phyloP scores from a whole-genome alignment of 2,797 vertebrate species.

The Hypotaenidia okinawae region DNA sequence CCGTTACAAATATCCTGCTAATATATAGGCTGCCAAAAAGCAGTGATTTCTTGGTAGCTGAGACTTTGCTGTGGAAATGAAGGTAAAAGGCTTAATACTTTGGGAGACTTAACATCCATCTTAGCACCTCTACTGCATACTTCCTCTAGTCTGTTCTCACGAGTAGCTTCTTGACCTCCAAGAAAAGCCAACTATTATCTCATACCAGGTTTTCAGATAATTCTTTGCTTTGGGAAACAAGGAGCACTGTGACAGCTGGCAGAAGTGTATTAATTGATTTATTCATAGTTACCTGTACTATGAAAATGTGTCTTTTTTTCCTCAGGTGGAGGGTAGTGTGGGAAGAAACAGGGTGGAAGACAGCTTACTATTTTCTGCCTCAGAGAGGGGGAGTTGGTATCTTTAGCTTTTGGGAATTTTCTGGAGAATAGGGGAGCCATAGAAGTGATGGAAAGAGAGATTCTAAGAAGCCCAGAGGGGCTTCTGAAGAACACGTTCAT shows the following conservation, averaged over 20 bases:
- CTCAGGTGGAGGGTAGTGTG: not conserved
- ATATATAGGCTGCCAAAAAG: not conserved
- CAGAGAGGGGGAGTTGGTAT: not conserved
- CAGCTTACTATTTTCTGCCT: not conserved
- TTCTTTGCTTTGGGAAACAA: not conserved
- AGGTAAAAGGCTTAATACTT: not conserved
- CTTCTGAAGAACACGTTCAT: not conserved
- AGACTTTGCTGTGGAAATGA: slow-evolving; percentile 9
- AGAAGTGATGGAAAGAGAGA: not conserved
- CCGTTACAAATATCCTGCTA: not conserved
- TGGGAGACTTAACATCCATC: not conserved
- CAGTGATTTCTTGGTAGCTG: not conserved
- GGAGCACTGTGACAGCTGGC: not conserved
- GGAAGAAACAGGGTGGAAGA: not conserved
- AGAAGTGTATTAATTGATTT: slow-evolving; percentile 39
- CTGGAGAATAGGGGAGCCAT: not conserved
- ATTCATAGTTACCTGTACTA: slow-evolving; percentile 51
- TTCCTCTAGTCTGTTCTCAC: not conserved
- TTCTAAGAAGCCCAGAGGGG: not conserved
- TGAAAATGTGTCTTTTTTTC: slow-evolving; percentile 4
- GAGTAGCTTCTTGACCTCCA: not conserved
- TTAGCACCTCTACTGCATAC: not conserved
- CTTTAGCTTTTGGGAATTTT: not conserved
- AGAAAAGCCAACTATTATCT: not conserved
- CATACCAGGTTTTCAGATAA: not conserved